Conservation (phyloP, 2,113 vertebrate genomes). For the Vicugna pacos region DNA sequence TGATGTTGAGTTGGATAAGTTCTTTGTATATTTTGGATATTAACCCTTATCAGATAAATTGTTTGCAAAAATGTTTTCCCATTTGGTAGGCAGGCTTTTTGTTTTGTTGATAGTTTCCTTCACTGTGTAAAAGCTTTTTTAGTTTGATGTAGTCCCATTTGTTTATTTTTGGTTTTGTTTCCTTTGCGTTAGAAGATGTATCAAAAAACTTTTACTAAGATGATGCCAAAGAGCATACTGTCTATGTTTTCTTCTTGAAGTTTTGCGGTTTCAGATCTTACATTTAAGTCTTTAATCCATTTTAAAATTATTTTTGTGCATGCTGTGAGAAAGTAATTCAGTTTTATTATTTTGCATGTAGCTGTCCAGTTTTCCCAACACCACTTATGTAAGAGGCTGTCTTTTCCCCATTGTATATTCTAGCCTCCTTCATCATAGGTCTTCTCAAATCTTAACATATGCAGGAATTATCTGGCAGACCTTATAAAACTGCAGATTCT, state of each 20-base stretch:
- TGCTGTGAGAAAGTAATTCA: not conserved
- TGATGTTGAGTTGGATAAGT: not conserved
- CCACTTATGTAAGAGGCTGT: not conserved
- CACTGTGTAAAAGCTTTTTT: not conserved
- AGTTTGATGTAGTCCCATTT: not conserved
- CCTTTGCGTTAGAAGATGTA: not conserved
- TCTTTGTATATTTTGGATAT: too few relatives aligned
- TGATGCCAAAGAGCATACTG: not conserved
- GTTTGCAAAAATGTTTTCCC: not conserved
- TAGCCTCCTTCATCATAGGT: not conserved
- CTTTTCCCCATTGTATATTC: not conserved
- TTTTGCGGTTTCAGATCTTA: not conserved
- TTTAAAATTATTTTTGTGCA: not conserved
- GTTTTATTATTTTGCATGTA: not conserved
- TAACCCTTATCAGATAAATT: not conserved
- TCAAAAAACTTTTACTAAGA: not conserved
- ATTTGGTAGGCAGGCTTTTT: not conserved
- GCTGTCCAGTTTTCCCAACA: not conserved
- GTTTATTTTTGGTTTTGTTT: not conserved
- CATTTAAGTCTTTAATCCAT: not conserved
- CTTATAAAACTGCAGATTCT: slow-evolving; percentile 29
- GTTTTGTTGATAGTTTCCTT: not conserved
- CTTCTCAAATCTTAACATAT: slow-evolving; percentile 4
- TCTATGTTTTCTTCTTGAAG: not conserved
- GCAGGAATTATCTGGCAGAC: not conserved